phyloP scores from a whole-genome alignment of 2,888 invertebrate species.

The Sepioteuthis lessoniana region DNA sequence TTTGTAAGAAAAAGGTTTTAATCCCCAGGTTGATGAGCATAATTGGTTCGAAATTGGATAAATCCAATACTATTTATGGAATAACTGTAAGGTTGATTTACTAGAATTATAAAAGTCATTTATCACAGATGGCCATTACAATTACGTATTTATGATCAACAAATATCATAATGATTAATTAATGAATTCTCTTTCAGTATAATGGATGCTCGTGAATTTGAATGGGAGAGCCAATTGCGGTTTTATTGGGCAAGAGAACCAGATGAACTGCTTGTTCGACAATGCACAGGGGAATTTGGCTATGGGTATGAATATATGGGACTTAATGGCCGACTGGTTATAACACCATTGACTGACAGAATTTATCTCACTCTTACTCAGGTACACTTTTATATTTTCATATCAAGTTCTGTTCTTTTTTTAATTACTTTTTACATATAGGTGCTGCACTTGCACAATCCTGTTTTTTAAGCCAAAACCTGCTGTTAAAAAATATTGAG shows the following conservation, averaged over 20 bases:
- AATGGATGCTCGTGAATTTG: constrained; percentile 88
- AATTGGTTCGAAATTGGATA: no score
- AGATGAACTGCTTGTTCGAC: constrained; percentile 87
- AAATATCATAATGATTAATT: not conserved
- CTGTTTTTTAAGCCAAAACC: no score
- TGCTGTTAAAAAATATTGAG: no score
- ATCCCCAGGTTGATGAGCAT: no score
- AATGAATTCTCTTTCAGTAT: constrained; percentile 78
- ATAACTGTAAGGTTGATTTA: not conserved
- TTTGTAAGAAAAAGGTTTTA: no score
- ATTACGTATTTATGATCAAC: no score
- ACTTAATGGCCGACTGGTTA: constrained; percentile 89
- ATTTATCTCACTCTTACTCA: constrained; percentile 95
- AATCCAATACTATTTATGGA: no score
- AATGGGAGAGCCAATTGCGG: constrained; percentile 93
- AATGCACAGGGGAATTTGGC: constrained; percentile 88
- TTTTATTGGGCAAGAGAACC: constrained; percentile 91
- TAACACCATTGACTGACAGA: constrained; percentile 92
- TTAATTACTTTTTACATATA: not conserved
- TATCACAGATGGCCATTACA: no score
- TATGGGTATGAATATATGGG: constrained; percentile 98
- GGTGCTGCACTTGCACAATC: no score
- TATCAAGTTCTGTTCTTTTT: not conserved
- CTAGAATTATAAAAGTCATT: not conserved
- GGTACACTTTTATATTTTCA: constrained; percentile 58